A percentile compares a stretch with the other conserved stretches of the same genome.
Evolutionary conservation across 35 echinoderm and acorn worm species (phyloP).

Genomic region (Holothuria glaberrima): DNA sequence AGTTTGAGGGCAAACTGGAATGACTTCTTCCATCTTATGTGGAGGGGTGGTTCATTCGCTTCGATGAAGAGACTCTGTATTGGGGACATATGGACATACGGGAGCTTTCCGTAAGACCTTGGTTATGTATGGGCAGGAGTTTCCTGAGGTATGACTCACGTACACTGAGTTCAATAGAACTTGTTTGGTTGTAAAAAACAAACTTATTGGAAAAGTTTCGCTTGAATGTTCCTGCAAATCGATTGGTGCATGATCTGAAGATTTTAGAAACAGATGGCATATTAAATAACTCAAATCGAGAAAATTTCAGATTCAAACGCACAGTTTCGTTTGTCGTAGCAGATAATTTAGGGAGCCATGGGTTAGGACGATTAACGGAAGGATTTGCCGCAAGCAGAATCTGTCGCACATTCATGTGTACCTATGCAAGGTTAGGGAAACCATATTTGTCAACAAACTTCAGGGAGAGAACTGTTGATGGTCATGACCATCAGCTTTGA

Average conservation of each 20-base stretch:
- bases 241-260: conserved; percentile 47
- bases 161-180: conserved; percentile 59
- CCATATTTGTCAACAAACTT: conserved; percentile 5
- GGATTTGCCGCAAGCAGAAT: conserved; percentile 59
- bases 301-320: conserved; percentile 55
- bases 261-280: conserved; percentile 64
- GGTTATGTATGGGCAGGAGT: no score
- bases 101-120: no score
- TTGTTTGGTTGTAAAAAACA: conserved; percentile 64
- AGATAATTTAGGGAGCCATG: conserved; percentile 69
- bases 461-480: conserved; percentile 33
- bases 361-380: conserved; percentile 51
- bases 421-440: conserved; percentile 37
- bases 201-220: conserved; percentile 55
- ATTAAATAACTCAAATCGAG: conserved; percentile 31
- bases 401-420: conserved; percentile 59
- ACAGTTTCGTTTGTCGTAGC: conserved; percentile 60
- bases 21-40: no score
- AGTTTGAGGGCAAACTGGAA: no score
- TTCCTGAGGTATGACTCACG: no score
- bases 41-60: no score
- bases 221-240: conserved; percentile 45
- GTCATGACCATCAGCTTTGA: conserved; percentile 30
- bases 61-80: no score
- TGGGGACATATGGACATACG: no score